Percentiles rank a stretch among this genome's conserved stretches.
phyloP scores from a whole-genome alignment of 1,140 invertebrate species.

The Atopsyche davidsoni region DNA sequence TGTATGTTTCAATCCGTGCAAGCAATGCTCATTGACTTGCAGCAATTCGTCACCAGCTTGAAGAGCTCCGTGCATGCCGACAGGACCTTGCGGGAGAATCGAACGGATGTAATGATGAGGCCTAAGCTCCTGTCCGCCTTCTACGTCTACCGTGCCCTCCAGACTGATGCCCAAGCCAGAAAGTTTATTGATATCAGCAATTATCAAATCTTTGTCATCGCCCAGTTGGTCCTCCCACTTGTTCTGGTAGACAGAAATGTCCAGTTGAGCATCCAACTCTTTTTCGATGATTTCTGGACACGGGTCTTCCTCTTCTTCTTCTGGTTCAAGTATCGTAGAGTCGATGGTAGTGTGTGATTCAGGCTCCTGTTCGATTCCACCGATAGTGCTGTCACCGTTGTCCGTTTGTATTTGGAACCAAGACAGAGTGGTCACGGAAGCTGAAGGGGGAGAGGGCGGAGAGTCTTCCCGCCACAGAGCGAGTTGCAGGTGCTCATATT shows the following conservation, averaged over 20 bases:
- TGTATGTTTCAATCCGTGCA: slow-evolving; percentile 81
- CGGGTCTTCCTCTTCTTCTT: slow-evolving; percentile 46
- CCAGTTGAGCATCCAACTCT: slow-evolving; percentile 51
- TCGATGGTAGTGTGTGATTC: slow-evolving; percentile 61
- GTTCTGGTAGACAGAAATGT: slow-evolving; percentile 43
- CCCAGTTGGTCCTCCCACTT: slow-evolving; percentile 70
- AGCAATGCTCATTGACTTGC: slow-evolving; percentile 81
- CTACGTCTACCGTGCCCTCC: slow-evolving; percentile 87
- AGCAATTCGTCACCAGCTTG: slow-evolving; percentile 83
- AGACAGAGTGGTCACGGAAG: slow-evolving; percentile 67
- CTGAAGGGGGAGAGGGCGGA: slow-evolving; percentile 58
- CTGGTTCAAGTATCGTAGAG: slow-evolving; percentile 49
- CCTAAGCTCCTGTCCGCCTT: slow-evolving; percentile 73
- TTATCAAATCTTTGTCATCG: slow-evolving; percentile 63
- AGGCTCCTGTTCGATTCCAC: slow-evolving; percentile 57
- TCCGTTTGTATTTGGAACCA: slow-evolving; percentile 63
- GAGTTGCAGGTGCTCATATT: slow-evolving; percentile 83
- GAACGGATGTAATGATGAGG: slow-evolving; percentile 83
- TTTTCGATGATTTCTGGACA: slow-evolving; percentile 50
- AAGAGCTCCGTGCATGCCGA: slow-evolving; percentile 72
- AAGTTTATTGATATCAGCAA: slow-evolving; percentile 78
- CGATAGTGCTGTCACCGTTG: slow-evolving; percentile 50
- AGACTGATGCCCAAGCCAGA: slow-evolving; percentile 85
- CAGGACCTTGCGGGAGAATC: slow-evolving; percentile 81
- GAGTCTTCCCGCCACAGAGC: slow-evolving; percentile 68